Conservation (phyloP, 2,888 invertebrate genomes). For the Syrista parreyssii region DNA sequence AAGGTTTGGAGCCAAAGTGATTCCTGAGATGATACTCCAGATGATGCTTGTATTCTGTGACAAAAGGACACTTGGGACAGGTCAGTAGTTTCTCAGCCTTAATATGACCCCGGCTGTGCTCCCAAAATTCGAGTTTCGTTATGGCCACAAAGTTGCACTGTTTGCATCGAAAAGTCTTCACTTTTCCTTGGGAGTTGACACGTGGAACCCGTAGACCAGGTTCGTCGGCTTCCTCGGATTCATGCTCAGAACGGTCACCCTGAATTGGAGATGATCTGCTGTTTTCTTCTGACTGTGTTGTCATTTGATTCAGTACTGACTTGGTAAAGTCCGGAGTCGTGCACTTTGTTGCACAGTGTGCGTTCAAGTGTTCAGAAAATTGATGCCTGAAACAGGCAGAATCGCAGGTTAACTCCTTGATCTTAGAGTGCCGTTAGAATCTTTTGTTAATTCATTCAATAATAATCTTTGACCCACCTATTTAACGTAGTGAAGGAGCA, state of each 20-base stretch:
- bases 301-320: slow-evolving; percentile 68
- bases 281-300: slow-evolving; percentile 38
- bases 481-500: slow-evolving; percentile 66
- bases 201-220: slow-evolving; percentile 73
- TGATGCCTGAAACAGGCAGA: slow-evolving; percentile 49
- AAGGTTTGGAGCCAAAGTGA: slow-evolving; percentile 95
- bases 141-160: slow-evolving; percentile 87
- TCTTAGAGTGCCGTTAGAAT: not conserved
- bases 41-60: slow-evolving; percentile 99
- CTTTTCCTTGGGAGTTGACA: slow-evolving; percentile 83
- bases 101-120: slow-evolving; percentile 90
- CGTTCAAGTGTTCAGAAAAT: slow-evolving; percentile 70
- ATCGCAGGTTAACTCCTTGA: not conserved
- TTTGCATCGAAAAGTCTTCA: slow-evolving; percentile 92
- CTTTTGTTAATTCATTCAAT: not conserved
- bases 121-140: slow-evolving; percentile 94
- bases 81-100: slow-evolving; percentile 90
- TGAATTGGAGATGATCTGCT: slow-evolving; percentile 33
- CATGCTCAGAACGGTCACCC: slow-evolving; percentile 48
- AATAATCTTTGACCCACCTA: slow-evolving; percentile 45
- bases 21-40: slow-evolving; percentile 96
- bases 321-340: slow-evolving; percentile 68
- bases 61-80: slow-evolving; percentile 95
- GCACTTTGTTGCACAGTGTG: slow-evolving; percentile 59
- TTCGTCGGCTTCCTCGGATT: slow-evolving; percentile 66